Evolutionary conservation across 2,797 vertebrate species (phyloP), one percentile per base, ranked within the genome.

Genomic region (Protonibea diacanthus): DNA sequence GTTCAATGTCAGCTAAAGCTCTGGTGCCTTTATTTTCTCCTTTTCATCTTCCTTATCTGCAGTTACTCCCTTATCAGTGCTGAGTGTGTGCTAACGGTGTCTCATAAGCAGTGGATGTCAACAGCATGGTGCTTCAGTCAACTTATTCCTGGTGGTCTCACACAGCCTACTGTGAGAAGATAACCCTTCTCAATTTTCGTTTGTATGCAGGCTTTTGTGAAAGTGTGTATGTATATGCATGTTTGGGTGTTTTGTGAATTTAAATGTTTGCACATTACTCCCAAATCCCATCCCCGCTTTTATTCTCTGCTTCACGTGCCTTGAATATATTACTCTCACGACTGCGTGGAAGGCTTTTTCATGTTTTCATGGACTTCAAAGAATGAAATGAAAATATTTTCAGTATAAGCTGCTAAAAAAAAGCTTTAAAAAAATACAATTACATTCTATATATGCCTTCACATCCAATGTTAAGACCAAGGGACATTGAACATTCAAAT

Each of bases 21-120:
- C 74, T 69, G 48, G 76, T 74, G 86, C 78, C 89, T 91, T 91
- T 92, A 84, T 90, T 88, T 85, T 86, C 79, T 83, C 82, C 80
- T 89, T 89, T 82, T 69, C 89, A 89, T 91, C 86, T 88, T 76
- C 80, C 88, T 93, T 94, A 92, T 94, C 93, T 90, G 74, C 61
- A 68, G 83, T 74, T 66, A 74, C 71, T 71, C 64, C 67, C 89
- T 94, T 94, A 92, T 94, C 92, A 80, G 79, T 55, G 25, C 65
- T 52, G 81, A 88, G 85, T 86, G 73, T 81, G 78, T 86, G 88
- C 89, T 91, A 90, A 92, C 91, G 81, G 84, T 84, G 83, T 88
- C 91, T 93, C 85, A 91, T 90, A 87, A 90, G 87, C 82, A 83
- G 78, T 55, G 82, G 88, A 89, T 92, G 92, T 89, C 91, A 92